These are phyloP conservation scores for Todiramphus chloris DNA, from an alignment of 2,113 vertebrate genomes.

Conservation along the genomic window DNA sequence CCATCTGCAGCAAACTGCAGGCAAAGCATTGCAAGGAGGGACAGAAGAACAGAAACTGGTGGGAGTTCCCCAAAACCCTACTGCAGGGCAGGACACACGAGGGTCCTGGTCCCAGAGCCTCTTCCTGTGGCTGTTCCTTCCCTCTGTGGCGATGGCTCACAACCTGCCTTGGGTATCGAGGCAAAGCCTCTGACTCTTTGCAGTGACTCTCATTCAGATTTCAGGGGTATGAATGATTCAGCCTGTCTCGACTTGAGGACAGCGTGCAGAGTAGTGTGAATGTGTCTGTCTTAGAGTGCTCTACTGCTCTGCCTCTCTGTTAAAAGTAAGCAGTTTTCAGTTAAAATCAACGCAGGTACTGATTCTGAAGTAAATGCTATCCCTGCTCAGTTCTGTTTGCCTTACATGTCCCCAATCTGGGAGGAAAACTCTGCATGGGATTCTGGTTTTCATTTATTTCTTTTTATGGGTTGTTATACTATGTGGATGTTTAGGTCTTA, in stretches of 20 bases:
- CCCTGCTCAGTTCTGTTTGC: background rate
- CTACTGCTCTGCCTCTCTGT: background rate
- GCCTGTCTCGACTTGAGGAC: background rate
- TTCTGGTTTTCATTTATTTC: background rate
- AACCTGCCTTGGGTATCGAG: background rate
- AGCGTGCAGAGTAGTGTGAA: background rate
- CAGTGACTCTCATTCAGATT: rapidly evolving
- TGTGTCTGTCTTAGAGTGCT: background rate
- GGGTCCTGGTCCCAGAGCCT: no score
- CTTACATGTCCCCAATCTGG: background rate
- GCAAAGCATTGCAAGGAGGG: background rate
- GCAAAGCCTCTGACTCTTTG: background rate
- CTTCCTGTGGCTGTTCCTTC: rapidly evolving
- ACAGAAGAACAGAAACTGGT: no score
- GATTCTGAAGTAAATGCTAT: background rate
- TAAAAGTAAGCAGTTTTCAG: rapidly evolving
- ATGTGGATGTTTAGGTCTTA: background rate
- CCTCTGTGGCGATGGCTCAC: background rate
- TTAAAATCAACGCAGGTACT: background rate
- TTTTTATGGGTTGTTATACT: background rate
- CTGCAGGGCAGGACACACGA: rapidly evolving
- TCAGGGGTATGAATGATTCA: background rate
- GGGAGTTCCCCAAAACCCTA: rapidly evolving
- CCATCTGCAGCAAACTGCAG: background rate
- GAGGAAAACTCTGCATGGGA: background rate